Evolutionary conservation across 2,888 invertebrate genomes (phyloP).

Genomic region (Troides aeacus): DNA sequence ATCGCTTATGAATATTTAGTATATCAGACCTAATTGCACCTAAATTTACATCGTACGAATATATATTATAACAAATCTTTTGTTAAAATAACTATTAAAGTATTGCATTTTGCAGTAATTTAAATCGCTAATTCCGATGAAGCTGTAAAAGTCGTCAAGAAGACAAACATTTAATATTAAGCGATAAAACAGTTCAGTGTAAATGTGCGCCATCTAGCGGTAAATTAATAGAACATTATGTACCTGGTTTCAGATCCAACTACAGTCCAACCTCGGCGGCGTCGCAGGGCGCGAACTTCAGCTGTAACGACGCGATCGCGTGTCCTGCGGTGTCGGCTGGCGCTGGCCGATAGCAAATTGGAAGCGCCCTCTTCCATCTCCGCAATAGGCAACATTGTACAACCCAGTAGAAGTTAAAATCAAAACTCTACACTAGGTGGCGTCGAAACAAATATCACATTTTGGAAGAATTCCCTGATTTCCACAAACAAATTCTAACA

Average conservation of each 20-base stretch:
- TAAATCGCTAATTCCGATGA: too few relatives aligned
- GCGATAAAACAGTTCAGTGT: too few relatives aligned
- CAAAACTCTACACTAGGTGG: slow-evolving; percentile 34
- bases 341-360: slow-evolving; percentile 46
- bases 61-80: too few relatives aligned
- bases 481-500: background rate
- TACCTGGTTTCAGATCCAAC: slow-evolving; percentile 87
- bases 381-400: slow-evolving; percentile 67
- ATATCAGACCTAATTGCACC: too few relatives aligned
- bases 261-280: slow-evolving; percentile 87
- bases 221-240: slow-evolving; percentile 41
- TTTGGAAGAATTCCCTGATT: slow-evolving; percentile 14
- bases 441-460: slow-evolving; percentile 34
- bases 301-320: slow-evolving; percentile 70
- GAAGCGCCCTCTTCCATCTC: slow-evolving; percentile 70
- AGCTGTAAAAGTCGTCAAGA: too few relatives aligned
- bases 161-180: too few relatives aligned
- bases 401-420: slow-evolving; percentile 15
- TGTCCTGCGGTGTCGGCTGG: slow-evolving; percentile 61
- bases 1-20: too few relatives aligned
- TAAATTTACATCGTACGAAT: too few relatives aligned
- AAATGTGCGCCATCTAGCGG: slow-evolving; percentile 53
- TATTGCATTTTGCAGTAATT: too few relatives aligned
- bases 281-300: slow-evolving; percentile 75
- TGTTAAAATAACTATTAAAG: too few relatives aligned